Evolutionary conservation across 2,888 invertebrate genomes (phyloP).

Genomic region (Aphidoletes aphidimyza): DNA sequence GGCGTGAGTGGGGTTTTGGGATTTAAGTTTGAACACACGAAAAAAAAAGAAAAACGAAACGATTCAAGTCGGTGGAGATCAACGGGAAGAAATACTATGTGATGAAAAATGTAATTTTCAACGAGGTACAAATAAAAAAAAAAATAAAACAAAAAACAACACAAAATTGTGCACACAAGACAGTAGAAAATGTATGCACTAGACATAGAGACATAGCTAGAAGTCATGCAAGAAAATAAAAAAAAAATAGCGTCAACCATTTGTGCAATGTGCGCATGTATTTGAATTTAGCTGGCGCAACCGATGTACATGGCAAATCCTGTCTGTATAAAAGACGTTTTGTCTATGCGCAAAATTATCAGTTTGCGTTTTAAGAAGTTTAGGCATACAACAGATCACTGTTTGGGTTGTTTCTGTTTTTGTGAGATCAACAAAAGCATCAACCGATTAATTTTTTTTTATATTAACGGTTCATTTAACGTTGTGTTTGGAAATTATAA

Average conservation of each 20-base stretch:
- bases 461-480: constrained; percentile 6
- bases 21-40: not conserved
- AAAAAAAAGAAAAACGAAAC: not conserved
- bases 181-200: constrained; percentile 35
- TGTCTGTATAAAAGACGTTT: constrained; percentile 66
- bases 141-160: too few species aligned
- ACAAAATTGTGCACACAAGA: too few species aligned
- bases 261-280: constrained; percentile 16
- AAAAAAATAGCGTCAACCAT: constrained; percentile 3
- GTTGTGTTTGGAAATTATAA: not conserved
- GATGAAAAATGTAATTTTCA: constrained; percentile 48
- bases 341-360: constrained; percentile 62
- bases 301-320: not conserved
- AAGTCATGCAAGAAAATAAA: not conserved
- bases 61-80: not conserved
- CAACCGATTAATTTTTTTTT: not conserved
- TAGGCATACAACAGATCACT: constrained; percentile 9
- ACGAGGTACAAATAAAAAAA: not conserved
- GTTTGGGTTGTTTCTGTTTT: not conserved
- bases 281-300: not conserved
- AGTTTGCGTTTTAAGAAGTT: constrained; percentile 52
- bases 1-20: constrained; percentile 23
- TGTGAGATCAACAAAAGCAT: not conserved
- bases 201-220: constrained; percentile 25
- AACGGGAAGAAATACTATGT: constrained; percentile 20